Conservation (phyloP, 2,797 vertebrate species). For the Monodelphis domestica region DNA sequence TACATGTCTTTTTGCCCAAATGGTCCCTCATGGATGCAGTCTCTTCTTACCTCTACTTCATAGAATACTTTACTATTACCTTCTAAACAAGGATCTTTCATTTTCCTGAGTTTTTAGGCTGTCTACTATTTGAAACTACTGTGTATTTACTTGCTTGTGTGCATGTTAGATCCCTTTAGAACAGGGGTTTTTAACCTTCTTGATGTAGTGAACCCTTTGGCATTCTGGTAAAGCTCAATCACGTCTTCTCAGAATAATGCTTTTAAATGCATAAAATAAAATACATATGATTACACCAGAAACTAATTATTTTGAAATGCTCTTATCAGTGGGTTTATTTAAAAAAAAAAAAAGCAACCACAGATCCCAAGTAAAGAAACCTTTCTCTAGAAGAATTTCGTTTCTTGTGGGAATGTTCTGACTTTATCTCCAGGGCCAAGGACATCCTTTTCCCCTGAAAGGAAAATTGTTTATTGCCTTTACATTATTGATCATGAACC, state of each 20-base stretch:
- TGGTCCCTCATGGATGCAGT: not conserved
- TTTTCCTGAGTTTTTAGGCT: not conserved
- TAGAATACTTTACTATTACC: not conserved
- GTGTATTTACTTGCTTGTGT: not conserved
- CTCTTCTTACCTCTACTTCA: not conserved
- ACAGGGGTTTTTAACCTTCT: not conserved
- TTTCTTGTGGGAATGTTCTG: not conserved
- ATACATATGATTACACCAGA: not conserved
- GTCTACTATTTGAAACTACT: not conserved
- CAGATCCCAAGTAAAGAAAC: not conserved
- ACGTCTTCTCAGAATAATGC: not conserved
- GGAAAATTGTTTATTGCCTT: too few relatives aligned
- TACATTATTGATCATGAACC: too few relatives aligned
- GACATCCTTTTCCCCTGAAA: not conserved
- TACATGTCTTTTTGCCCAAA: not conserved
- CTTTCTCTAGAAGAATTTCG: not conserved
- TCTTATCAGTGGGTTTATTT: not conserved
- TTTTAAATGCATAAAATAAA: not conserved
- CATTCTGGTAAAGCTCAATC: not conserved
- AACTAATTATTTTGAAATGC: not conserved
- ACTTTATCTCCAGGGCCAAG: not conserved
- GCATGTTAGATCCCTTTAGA: not conserved
- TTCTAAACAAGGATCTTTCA: not conserved
- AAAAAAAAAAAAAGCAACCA: not conserved
- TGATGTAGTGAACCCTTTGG: too few relatives aligned